A percentile compares a stretch with the other conserved stretches of the same genome.
phyloP scores from a whole-genome alignment of 2,797 vertebrate genomes.

The Hydrolagus colliei region DNA sequence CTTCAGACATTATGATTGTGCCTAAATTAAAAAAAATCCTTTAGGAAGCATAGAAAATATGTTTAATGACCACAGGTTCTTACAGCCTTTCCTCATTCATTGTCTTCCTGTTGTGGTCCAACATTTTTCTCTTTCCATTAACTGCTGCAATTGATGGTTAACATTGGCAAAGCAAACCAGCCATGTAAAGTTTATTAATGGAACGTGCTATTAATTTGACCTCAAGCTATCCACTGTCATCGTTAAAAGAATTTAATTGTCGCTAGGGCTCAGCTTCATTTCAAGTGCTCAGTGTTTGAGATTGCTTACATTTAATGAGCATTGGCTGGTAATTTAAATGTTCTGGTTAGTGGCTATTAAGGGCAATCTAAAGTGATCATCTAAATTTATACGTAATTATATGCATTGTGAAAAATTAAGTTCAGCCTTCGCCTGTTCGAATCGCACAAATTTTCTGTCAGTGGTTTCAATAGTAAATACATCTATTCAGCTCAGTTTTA shows the following conservation, averaged over 20 bases:
- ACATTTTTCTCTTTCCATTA: neutral
- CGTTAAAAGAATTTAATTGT: constrained; percentile 7
- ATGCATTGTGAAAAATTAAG: too few relatives aligned
- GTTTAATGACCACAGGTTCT: neutral
- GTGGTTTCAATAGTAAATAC: too few relatives aligned
- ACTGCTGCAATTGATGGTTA: neutral
- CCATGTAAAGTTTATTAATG: neutral
- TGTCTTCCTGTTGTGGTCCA: neutral
- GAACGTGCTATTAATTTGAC: neutral
- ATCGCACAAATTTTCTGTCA: too few relatives aligned
- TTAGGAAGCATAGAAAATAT: neutral
- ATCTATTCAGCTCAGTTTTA: too few relatives aligned
- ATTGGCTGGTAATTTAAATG: neutral
- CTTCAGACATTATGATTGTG: constrained; percentile 77
- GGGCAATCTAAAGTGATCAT: neutral
- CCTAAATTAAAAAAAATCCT: constrained; percentile 47
- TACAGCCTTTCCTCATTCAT: neutral
- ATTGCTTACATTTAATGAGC: neutral
- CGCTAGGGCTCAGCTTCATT: too few relatives aligned
- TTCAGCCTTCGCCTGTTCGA: too few relatives aligned
- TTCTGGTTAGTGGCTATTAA: neutral
- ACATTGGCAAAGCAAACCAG: neutral
- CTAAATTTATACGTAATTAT: too few relatives aligned
- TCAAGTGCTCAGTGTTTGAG: neutral
- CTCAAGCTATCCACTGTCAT: neutral